These are phyloP conservation scores for Platerodrilus igneus DNA, from an alignment of 2,888 invertebrate species.

Conservation along the genomic window DNA sequence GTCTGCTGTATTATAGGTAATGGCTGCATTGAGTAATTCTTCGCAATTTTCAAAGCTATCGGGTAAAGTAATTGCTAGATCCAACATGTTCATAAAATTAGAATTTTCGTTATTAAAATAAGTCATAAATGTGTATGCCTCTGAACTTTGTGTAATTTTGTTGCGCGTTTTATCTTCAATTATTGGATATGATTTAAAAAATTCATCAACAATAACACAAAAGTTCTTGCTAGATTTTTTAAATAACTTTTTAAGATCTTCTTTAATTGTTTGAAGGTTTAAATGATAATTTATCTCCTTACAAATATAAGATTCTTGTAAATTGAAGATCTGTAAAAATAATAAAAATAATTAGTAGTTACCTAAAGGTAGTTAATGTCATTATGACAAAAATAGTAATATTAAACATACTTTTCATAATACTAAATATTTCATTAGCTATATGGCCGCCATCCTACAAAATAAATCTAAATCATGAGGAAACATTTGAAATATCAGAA, in stretches of 20 bases:
- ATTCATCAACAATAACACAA: constrained; percentile 32
- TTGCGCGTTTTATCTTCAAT: constrained; percentile 35
- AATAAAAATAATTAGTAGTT: constrained; percentile 2
- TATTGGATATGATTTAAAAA: constrained; percentile 43
- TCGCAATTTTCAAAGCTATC: constrained; percentile 36
- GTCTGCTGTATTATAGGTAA: constrained; percentile 28
- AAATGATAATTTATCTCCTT: constrained; percentile 67
- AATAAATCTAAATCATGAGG: constrained; percentile 40
- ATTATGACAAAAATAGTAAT: constrained; percentile 10
- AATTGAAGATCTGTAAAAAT: constrained; percentile 61
- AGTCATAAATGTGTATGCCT: too few relatives aligned
- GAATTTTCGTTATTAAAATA: constrained; percentile 42
- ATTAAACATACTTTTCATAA: neutral
- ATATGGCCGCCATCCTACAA: constrained; percentile 45
- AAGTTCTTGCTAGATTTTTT: too few relatives aligned
- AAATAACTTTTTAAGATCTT: constrained; percentile 22
- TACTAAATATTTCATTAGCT: constrained; percentile 1
- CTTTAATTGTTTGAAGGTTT: constrained; percentile 52
- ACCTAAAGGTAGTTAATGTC: constrained; percentile 1
- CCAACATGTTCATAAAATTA: constrained; percentile 45
- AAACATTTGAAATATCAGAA: constrained; percentile 44
- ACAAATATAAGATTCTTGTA: constrained; percentile 60
- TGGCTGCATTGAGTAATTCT: constrained; percentile 34
- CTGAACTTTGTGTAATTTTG: constrained; percentile 29
- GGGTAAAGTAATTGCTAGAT: constrained; percentile 38